Evolutionary conservation across 2,113 vertebrate species (phyloP), one percentile per base, ranked within the genome.

Genomic region (Planiliza haematocheilus): DNA sequence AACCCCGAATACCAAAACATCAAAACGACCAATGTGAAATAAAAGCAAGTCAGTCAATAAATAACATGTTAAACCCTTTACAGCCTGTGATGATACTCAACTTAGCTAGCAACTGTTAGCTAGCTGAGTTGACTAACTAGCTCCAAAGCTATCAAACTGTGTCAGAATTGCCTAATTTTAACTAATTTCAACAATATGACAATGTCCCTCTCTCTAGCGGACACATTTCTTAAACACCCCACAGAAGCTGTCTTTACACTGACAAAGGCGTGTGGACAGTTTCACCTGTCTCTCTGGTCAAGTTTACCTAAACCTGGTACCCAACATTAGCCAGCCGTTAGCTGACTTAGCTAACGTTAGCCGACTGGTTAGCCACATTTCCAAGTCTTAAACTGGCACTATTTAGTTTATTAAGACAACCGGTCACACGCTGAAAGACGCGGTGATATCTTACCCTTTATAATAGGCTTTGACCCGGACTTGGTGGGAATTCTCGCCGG

Each of bases 381-480:
- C 10, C n/a, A 42, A 65, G 65, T 68, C 41, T 37, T 46, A 59
- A 86, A 53, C 48, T 36, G 34, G 16, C 8, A 3, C 42, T 16
- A 36, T 8, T 5, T 7, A 45, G 21, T 12, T 58, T 20, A 8
- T 18, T 39, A 13, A 70, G 1, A 30, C 8, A 0, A 9, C 1
- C 1, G 1, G 13, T 4, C 7, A 18, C 24, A 50, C 10, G 16
- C 13, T 6, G 61, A 10, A 10, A 17, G 7, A n/a, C 14, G 4
- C 0, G 0, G 4, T 1, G n/a, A 17, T 7, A 65, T 81, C 95
- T 95, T 89, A 96, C 96, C 96, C 96, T 91, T 96, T 96, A 59
- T 96, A 97, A 73, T 96, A 97, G n/a, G 96, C 95, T 84, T 97
- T 97, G 24, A 96, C 95, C 82, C 96, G 95, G 93, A 96, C 95